phyloP scores from a whole-genome alignment of 1,140 invertebrate species.

The Lineus longissimus region DNA sequence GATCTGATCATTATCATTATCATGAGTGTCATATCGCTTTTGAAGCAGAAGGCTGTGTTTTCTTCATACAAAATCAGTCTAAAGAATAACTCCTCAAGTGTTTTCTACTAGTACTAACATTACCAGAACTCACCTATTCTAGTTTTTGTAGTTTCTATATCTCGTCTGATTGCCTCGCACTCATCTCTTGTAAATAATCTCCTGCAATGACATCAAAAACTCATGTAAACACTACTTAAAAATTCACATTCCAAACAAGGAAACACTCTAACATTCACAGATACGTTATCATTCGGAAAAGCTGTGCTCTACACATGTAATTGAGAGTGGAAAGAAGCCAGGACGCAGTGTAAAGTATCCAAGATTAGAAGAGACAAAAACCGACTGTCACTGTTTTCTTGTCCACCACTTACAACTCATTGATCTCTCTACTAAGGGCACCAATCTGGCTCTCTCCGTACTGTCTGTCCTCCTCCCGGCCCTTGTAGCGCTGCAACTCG shows the following conservation, averaged over 20 bases:
- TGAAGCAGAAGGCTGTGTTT: too few relatives aligned
- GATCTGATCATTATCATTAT: too few relatives aligned
- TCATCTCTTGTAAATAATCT: not conserved
- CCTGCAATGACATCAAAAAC: not conserved
- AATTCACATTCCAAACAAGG: not conserved
- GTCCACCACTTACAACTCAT: constrained; percentile 2
- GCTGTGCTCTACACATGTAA: not conserved
- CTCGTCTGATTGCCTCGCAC: not conserved
- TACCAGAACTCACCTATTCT: not conserved
- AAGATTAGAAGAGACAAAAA: too few relatives aligned
- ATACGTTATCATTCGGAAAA: not conserved
- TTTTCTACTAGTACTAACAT: too few relatives aligned
- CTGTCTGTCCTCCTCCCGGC: not conserved
- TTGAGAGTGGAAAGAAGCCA: not conserved
- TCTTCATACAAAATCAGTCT: too few relatives aligned
- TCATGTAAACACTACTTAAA: not conserved
- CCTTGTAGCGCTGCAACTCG: not conserved
- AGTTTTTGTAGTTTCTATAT: not conserved
- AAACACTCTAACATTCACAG: not conserved
- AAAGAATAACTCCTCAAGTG: too few relatives aligned
- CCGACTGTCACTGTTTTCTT: too few relatives aligned
- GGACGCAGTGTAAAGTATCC: not conserved
- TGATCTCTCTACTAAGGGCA: not conserved
- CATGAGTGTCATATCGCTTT: too few relatives aligned
- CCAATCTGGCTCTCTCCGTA: not conserved